Evolutionary conservation across 2,113 vertebrate species (phyloP).

Genomic region (Athene noctua): DNA sequence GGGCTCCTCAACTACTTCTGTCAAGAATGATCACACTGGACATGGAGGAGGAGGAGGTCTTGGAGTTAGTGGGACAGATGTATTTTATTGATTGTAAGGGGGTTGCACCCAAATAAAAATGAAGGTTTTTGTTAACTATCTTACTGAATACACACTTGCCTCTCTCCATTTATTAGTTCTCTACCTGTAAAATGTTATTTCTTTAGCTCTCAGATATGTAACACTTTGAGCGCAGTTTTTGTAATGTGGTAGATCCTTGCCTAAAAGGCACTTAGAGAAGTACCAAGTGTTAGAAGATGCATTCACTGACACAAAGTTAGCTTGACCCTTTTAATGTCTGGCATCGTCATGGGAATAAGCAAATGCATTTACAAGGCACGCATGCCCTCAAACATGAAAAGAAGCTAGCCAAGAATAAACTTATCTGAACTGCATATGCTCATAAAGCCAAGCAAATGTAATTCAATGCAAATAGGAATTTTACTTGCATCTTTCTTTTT

Average conservation of each 20-base stretch:
- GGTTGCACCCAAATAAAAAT: not conserved
- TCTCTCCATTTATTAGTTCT: not conserved
- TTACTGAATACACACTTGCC: not conserved
- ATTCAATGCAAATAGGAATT: not conserved
- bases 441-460: not conserved
- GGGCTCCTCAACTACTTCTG: not conserved
- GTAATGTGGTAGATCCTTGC: not conserved
- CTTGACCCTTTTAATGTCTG: not conserved
- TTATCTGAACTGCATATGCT: not conserved
- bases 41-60: accelerated
- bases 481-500: not conserved
- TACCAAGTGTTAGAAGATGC: not conserved
- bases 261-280: not conserved
- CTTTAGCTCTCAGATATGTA: not conserved
- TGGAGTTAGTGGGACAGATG: accelerated
- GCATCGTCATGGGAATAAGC: not conserved
- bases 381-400: not conserved
- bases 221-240: not conserved
- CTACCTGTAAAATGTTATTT: not conserved
- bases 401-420: not conserved
- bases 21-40: not conserved
- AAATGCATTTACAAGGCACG: not conserved
- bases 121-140: not conserved
- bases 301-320: not conserved
- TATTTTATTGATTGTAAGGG: not conserved